Base-by-base conservation (phyloP, 1,140 invertebrate genomes). In the Bombus balteatus region DNA sequence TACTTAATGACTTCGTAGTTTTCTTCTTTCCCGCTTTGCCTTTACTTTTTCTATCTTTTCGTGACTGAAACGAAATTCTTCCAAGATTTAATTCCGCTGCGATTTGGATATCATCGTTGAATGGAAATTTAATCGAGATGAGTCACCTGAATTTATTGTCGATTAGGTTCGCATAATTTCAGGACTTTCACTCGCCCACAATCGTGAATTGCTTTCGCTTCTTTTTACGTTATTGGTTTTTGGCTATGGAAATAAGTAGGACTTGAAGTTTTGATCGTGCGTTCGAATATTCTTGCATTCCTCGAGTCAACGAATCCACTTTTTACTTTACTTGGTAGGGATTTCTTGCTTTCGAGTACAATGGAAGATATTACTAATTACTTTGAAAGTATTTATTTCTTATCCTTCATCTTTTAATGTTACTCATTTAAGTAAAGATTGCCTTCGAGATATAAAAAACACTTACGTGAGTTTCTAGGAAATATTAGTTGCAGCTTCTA, bases 121-220 rank as follows among this genome's bases (percentile, higher is more conserved):
- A 47, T 32, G 18, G 15, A n/a, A 73, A 82, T 75, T 86, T 74
- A 53, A 47, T 72, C 28, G 62, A 28, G 65, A 77, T 81, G 87
- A 88, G 79, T 81, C 74, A 86, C n/a, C 73, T n/a, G 59, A 75
- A 70, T 78, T 88, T 77, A 59, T 62, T 6, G 62, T 39, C 71
- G 72, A 89, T 85, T 88, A 89, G 87, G 47, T 53, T 83, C 74
- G 66, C 75, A 79, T 79, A 86, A 89, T 89, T 88, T 83, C 65
- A 62, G 32, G 37, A 89, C 88, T 89, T 89, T 89, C 88, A 86
- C 83, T 85, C 39, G 82, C 65, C 73, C 81, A 76, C 41, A n/a
- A 65, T 47, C 34, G 12, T 43, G 28, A 3, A 62, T 68, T 73
- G 83, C 88, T 88, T 89, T 89, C 87, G 88, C 82, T 76, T 73